Percentiles rank a stretch among this genome's conserved stretches.
phyloP scores from a whole-genome alignment of 30 jellyfish, hydroid and myxozoan genomes.

The Sanderia malayensis region DNA sequence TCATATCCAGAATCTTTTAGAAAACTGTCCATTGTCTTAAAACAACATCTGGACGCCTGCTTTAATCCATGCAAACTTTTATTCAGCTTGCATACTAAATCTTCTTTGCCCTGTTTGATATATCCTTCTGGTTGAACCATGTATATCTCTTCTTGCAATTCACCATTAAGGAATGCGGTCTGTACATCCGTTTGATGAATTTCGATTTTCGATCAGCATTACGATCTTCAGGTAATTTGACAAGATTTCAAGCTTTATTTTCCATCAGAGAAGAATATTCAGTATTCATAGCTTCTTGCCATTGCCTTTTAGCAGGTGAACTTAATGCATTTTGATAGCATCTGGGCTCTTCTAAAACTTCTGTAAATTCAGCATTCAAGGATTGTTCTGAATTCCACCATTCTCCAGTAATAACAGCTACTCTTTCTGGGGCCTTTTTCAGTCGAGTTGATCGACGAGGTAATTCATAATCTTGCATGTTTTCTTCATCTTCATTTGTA shows the following conservation, averaged over 20 bases:
- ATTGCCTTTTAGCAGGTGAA: neutral
- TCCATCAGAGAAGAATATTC: no score
- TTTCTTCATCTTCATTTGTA: neutral
- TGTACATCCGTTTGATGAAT: no score
- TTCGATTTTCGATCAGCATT: no score
- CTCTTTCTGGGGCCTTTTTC: constrained; percentile 12
- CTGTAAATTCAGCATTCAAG: neutral
- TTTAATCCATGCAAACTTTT: neutral
- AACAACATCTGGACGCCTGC: neutral
- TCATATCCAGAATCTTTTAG: neutral
- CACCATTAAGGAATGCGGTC: no score
- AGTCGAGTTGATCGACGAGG: constrained; percentile 17
- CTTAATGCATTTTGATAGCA: neutral
- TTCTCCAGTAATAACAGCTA: constrained; percentile 4
- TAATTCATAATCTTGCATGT: neutral
- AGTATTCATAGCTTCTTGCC: no score
- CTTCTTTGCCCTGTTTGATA: neutral
- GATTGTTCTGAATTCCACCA: neutral
- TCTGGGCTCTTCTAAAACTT: neutral
- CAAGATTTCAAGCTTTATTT: neutral
- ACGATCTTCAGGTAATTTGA: neutral
- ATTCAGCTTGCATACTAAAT: neutral
- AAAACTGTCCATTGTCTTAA: neutral
- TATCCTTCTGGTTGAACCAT: neutral
- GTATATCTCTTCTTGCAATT: neutral